Conservation (phyloP, 2,797 vertebrate species). For the Phataginus tetradactyla region DNA sequence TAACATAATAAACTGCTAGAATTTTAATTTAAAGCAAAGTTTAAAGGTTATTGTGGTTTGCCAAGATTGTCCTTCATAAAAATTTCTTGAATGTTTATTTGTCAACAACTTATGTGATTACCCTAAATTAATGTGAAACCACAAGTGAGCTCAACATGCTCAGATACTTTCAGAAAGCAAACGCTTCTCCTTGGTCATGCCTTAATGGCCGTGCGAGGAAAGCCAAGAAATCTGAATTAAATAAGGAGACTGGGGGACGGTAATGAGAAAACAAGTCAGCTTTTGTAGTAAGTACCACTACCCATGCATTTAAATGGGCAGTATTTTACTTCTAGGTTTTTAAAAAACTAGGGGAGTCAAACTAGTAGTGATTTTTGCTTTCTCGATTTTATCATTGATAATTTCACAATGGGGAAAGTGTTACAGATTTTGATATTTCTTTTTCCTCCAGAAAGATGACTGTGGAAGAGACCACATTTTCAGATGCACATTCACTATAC, state of each 20-base stretch:
- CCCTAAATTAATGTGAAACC: constrained; percentile 65
- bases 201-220: constrained; percentile 46
- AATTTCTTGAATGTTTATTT: constrained; percentile 86
- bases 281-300: not conserved
- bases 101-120: constrained; percentile 87
- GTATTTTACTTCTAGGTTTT: not conserved
- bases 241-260: not conserved
- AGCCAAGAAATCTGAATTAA: constrained; percentile 56
- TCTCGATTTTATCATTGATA: not conserved
- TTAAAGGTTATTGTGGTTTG: constrained; percentile 79
- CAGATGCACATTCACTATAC: not conserved
- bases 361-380: not conserved
- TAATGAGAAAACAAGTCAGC: not conserved
- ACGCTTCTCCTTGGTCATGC: not conserved
- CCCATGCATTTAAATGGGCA: not conserved
- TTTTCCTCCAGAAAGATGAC: not conserved
- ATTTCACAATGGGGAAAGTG: not conserved
- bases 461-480: not conserved
- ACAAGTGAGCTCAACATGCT: constrained; percentile 70
- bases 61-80: constrained; percentile 77
- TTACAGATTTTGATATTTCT: not conserved
- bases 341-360: not conserved
- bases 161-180: constrained; percentile 47
- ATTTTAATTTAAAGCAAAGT: constrained; percentile 83
- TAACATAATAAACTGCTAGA: constrained; percentile 82